Evolutionary conservation across 1,140 invertebrate genomes (phyloP), one percentile per base, ranked within the genome.

Genomic region (Saccostrea cuccullata): DNA sequence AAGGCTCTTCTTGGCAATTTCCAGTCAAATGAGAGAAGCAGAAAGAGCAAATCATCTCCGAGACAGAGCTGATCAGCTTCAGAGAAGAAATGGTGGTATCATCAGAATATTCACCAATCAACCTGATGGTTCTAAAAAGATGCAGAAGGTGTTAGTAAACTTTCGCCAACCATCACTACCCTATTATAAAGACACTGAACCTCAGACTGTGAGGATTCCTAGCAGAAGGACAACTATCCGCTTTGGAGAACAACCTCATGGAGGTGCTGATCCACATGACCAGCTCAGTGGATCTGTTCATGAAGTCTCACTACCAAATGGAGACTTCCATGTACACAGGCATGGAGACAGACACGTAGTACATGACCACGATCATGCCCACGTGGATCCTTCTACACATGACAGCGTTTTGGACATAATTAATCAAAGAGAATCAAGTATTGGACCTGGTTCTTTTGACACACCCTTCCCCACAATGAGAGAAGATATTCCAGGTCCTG

Each of bases 21-120:
- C 26, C 9, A 77, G 70, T 77, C 30, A 77, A 77, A 26, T 77
- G 23, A 77, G 30, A 77, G 70, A 77, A 30, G 70, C 70, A 12
- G 70, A 77, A 12, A 13, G 30, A 13, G 70, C 70, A 4, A 17
- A 36, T 36, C 15, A 40, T 17, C 11, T 30, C 30, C 23, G 13
- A 77, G 26, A 26, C n/a, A 64, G n/a, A 64, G n/a, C 58, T 64
- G 17, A 20, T 20, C 26, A 77, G 11, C 4, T 36, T 12, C 23
- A 77, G 5, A 30, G 13, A 77, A 23, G 4, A 13, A 77, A 77
- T 13, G 26, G 26, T 36, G 70, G 70, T 2, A 17, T 77, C 70
- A 77, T 77, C 8, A 77, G 26, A 30, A 30, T 77, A 13, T 77
- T 30, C 26, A 77, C 70, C 2, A 36, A 26, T 13, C 70, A 77